A percentile compares a stretch with the other conserved stretches of the same genome.
Evolutionary conservation across 2,113 vertebrate genomes (phyloP).

Genomic region (Scomber japonicus): DNA sequence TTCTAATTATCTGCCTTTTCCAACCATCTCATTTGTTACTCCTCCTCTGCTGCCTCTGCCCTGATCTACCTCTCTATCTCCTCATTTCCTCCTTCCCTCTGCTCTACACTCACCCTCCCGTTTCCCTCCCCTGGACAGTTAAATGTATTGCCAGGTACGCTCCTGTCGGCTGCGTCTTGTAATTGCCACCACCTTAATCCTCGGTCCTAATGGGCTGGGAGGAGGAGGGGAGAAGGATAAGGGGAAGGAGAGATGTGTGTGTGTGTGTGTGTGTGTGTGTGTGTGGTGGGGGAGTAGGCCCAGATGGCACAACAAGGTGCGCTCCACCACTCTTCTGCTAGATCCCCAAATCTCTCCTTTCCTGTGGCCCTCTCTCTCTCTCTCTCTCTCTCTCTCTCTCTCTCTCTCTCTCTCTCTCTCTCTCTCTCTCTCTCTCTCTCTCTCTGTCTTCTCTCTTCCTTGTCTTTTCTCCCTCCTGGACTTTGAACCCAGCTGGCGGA

Average conservation of each 20-base stretch:
- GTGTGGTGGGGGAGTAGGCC: conserved; percentile 67
- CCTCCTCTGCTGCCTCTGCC: conserved; percentile 37
- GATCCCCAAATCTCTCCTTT: conserved; percentile 68
- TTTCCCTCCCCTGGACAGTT: conserved; percentile 70
- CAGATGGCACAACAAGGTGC: conserved; percentile 86
- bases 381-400: background rate
- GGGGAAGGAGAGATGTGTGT: conserved; percentile 10
- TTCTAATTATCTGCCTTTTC: conserved; percentile 27
- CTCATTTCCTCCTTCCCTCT: conserved; percentile 4
- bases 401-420: conserved; percentile 20
- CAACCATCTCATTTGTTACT: conserved; percentile 53
- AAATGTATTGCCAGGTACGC: conserved; percentile 78
- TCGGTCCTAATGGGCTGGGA: conserved; percentile 81
- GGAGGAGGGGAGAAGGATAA: conserved; percentile 41
- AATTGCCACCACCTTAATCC: conserved; percentile 85
- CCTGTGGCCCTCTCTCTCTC: conserved; percentile 57
- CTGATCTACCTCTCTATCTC: conserved; percentile 5
- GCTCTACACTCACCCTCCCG: conserved; percentile 8
- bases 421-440: conserved; percentile 33
- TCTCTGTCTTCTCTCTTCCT: conserved; percentile 51
- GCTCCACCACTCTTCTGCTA: conserved; percentile 77
- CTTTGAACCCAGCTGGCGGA: conserved; percentile 84
- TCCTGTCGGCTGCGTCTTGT: conserved; percentile 76
- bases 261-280: conserved; percentile 38
- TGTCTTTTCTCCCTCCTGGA: conserved; percentile 71